phyloP scores from a whole-genome alignment of 2,113 vertebrate genomes.

The Gambusia affinis region DNA sequence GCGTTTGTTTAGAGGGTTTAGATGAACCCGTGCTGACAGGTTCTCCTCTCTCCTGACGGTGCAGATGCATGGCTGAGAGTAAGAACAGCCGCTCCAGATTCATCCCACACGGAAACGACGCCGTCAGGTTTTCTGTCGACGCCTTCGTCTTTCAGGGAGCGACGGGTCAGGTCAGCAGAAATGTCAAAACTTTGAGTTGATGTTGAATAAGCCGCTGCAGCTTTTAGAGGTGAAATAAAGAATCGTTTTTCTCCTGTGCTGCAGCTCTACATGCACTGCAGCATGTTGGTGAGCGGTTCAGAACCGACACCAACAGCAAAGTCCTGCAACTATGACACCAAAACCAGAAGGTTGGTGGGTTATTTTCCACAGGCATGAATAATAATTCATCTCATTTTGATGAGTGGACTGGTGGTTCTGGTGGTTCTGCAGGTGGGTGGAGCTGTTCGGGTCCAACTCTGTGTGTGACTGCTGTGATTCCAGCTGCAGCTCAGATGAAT shows the following conservation, averaged over 20 bases:
- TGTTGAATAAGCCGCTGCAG: no score
- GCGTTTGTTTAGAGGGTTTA: fast-evolving
- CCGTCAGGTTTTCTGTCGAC: conserved; percentile 74
- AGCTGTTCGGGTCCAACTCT: conserved; percentile 56
- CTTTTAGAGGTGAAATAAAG: no score
- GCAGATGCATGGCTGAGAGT: conserved; percentile 75
- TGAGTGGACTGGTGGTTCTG: neutral
- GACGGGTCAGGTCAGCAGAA: conserved; percentile 52
- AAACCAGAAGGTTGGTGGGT: conserved; percentile 46
- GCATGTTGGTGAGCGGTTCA: conserved; percentile 49
- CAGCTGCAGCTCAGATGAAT: conserved; percentile 51
- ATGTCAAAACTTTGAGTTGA: no score
- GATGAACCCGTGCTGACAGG: no score
- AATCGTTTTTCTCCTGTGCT: neutral
- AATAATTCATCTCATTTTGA: neutral
- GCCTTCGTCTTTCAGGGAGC: conserved; percentile 70
- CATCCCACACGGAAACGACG: conserved; percentile 54
- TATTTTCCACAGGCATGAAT: neutral
- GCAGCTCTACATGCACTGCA: conserved; percentile 78
- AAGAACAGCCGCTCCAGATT: conserved; percentile 65
- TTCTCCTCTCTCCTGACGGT: neutral
- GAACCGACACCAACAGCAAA: conserved; percentile 62
- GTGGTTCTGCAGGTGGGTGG: conserved; percentile 72
- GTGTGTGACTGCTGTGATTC: conserved; percentile 77
- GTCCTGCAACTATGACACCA: conserved; percentile 73